Evolutionary conservation across 2,113 vertebrate genomes (phyloP), one percentile per base, ranked within the genome.

Genomic region (Seriola quinqueradiata): DNA sequence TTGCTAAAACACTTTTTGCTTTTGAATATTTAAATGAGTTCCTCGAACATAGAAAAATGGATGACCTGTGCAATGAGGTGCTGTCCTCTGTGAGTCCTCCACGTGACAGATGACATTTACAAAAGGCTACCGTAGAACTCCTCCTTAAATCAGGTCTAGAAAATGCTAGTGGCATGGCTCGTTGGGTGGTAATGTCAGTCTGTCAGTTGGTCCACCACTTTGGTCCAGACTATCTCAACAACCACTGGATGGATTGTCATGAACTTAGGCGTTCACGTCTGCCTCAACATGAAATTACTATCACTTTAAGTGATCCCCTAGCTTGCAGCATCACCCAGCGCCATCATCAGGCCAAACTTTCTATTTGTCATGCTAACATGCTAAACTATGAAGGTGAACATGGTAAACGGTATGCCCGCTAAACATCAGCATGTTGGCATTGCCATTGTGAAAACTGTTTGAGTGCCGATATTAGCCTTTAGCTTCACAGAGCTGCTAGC

Each of bases 1-100:
- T 71, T 59, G 69, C 17, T 23, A 36, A 72, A 60, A 71, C 44
- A 32, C 19, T 64, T 36, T 50, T 54, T 36, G 5, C 42, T 54
- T 85, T 84, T 89, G 60, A 79, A 87, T 89, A 87, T 83, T 89
- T 70, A 78, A 85, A 85, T 82, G 1, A 36, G 54, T 19, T 70
- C 21, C 52, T 50, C 7, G 25, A 74, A 36, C 21, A 75, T 70
- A 59, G 54, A 84, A 83, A 82, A 40, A 69, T 16, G 19, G 40
- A 70, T 36, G 57, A 50, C 16, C 34, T 38, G 23, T 2, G 1
- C 8, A 36, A 36, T 36, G 54, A 75, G 32, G 3, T 52, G 55
- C 21, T 50, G 32, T n/a, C 32, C 10, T 34, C 70, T 5, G 14
- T 61, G 0, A 76, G 46, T 12, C 68, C 57, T 44, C 17, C 50